Percentiles rank a stretch among this genome's conserved stretches.
These are phyloP conservation scores for Protomyctophum bolini DNA, from an alignment of 2,113 vertebrate genomes.

Conservation along the genomic window DNA sequence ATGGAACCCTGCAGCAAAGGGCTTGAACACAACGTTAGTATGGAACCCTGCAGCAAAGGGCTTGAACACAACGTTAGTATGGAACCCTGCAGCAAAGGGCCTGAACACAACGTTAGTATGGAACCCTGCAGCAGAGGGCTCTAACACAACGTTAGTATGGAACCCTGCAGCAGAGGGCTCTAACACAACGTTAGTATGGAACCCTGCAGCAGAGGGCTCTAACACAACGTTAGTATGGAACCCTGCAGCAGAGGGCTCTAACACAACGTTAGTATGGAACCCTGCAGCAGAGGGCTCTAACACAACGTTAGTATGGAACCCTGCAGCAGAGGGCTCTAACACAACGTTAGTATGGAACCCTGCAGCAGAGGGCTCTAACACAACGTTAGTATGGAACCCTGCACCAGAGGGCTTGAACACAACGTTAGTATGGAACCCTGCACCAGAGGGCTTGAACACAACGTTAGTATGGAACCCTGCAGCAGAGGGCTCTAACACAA, in stretches of 20 bases:
- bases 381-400: conserved; percentile 27
- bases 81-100: conserved; percentile 44
- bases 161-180: conserved; percentile 38
- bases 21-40: no score
- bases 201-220: no score
- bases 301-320: conserved; percentile 26
- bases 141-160: no score
- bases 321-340: no score
- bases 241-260: no score
- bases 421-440: conserved; percentile 28
- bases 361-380: no score
- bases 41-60: no score
- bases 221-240: conserved; percentile 22
- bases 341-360: conserved; percentile 29
- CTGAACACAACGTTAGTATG: no score
- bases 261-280: conserved; percentile 27
- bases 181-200: conserved; percentile 1
- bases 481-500: no score
- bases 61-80: background rate
- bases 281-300: no score
- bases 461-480: conserved; percentile 28
- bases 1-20: conserved; percentile 56
- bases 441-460: no score
- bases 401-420: no score
- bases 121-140: conserved; percentile 41